Evolutionary conservation across 2,113 vertebrate species (phyloP).

Genomic region (Nymphicus hollandicus): DNA sequence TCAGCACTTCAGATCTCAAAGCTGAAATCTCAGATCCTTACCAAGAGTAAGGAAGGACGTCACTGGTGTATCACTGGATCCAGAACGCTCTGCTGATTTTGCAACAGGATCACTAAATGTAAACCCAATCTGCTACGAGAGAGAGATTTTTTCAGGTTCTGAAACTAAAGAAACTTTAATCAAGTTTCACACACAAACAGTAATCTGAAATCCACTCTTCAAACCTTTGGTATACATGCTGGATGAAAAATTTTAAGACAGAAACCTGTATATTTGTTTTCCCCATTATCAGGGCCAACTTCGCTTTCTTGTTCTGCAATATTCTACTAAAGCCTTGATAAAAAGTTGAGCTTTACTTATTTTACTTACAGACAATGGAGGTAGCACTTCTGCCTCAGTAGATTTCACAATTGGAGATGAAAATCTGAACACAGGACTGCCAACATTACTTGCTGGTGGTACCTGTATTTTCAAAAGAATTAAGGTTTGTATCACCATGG

Average conservation of each 20-base stretch:
- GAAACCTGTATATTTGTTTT: neutral
- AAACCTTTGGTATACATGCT: neutral
- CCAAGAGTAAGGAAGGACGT: slow-evolving; percentile 70
- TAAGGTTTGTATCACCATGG: neutral
- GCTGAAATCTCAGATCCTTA: slow-evolving; percentile 47
- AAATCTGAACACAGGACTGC: slow-evolving; percentile 86
- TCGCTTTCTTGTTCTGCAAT: neutral
- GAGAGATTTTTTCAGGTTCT: neutral
- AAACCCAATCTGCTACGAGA: slow-evolving; percentile 75
- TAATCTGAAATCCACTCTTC: neutral
- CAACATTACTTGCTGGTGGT: slow-evolving; percentile 64
- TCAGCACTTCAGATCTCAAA: neutral
- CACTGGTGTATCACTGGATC: slow-evolving; percentile 73
- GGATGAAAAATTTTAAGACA: neutral
- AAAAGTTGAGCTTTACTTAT: neutral
- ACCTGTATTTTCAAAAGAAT: slow-evolving; percentile 68
- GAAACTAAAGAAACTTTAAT: neutral
- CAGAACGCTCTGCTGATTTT: slow-evolving; percentile 79
- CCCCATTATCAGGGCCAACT: neutral
- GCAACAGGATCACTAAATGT: slow-evolving; percentile 92
- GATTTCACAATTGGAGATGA: slow-evolving; percentile 96
- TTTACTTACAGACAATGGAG: slow-evolving; percentile 87
- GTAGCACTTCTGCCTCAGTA: slow-evolving; percentile 84
- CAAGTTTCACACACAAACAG: neutral
- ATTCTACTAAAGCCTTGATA: neutral